Percentiles rank a stretch among this genome's conserved stretches.
phyloP scores from a whole-genome alignment of 2,797 vertebrate species.

The Chaunax sp. region DNA sequence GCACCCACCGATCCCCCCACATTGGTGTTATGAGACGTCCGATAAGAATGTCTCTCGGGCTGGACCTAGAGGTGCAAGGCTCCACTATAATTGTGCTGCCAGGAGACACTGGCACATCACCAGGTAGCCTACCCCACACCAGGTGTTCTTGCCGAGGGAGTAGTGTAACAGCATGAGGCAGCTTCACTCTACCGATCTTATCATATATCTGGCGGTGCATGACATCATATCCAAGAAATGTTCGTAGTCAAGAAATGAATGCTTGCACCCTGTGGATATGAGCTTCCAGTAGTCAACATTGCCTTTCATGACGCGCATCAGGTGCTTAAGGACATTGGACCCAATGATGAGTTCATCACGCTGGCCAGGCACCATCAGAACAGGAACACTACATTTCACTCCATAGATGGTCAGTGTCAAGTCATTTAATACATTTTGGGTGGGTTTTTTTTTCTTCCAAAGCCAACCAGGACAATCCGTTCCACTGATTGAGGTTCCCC shows the following conservation, averaged over 20 bases:
- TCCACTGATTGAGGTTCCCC: neutral
- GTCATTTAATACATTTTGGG: neutral
- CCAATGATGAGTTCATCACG: neutral
- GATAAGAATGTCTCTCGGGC: neutral
- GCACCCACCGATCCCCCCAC: too few species aligned
- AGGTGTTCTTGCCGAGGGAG: neutral
- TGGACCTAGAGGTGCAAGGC: neutral
- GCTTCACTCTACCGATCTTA: neutral
- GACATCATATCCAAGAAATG: neutral
- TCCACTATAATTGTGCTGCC: neutral
- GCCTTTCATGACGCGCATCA: neutral
- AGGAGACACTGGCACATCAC: neutral
- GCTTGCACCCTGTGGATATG: accelerated
- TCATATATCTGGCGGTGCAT: neutral
- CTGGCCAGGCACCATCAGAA: neutral
- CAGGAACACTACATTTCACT: neutral
- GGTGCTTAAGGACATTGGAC: neutral
- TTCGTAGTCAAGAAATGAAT: neutral
- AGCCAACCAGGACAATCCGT: neutral
- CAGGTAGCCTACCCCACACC: neutral
- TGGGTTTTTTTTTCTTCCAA: neutral
- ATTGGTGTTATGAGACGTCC: too few species aligned
- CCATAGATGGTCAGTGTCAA: neutral
- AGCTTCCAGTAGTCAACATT: neutral
- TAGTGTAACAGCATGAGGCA: neutral